Conservation (phyloP, 2,113 vertebrate genomes). For the Gymnorhina tibicen region DNA sequence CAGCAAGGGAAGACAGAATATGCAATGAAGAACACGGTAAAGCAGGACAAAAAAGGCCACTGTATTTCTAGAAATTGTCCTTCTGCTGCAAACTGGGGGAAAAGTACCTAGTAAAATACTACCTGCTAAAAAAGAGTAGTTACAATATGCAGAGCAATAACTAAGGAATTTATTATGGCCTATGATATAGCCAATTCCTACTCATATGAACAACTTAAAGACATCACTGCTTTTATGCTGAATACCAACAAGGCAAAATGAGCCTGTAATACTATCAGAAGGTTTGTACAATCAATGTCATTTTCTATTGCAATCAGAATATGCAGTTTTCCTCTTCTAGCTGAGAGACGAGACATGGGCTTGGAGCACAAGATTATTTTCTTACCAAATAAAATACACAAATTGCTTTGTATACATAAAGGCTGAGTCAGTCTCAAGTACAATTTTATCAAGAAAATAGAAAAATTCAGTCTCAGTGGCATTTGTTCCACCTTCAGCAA, state of each 20-base stretch:
- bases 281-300: fast-evolving
- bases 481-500: background rate
- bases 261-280: background rate
- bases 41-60: background rate
- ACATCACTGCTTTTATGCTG: background rate
- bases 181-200: background rate
- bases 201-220: background rate
- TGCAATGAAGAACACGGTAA: background rate
- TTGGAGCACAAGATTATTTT: background rate
- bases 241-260: background rate
- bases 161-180: background rate
- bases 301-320: background rate
- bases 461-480: background rate
- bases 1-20: background rate
- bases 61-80: background rate
- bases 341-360: background rate
- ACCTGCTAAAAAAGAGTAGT: background rate
- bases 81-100: background rate
- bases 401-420: background rate
- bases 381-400: background rate
- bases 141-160: background rate
- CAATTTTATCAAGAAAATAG: background rate
- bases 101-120: background rate
- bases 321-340: background rate
- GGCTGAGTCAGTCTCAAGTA: background rate